phyloP scores from a whole-genome alignment of 92 coral and sea anemone genomes.

The Umimayanthus kanabou region DNA sequence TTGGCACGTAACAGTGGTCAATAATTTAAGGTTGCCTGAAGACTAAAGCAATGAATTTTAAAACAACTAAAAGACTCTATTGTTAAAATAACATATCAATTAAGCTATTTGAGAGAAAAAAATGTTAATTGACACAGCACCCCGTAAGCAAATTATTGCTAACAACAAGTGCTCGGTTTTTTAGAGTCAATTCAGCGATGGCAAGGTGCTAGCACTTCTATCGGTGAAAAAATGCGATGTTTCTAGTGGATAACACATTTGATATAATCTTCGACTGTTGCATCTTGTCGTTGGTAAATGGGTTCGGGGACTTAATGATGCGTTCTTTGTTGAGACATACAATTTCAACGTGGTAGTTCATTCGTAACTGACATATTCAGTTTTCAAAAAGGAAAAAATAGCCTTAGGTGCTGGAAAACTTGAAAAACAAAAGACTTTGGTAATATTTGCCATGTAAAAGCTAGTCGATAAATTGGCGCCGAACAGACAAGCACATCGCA shows the following conservation, averaged over 20 bases:
- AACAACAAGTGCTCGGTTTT: not conserved
- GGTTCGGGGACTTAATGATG: not conserved
- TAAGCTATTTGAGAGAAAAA: not conserved
- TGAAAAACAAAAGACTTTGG: not conserved
- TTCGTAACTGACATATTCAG: not conserved
- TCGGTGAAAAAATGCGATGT: not conserved
- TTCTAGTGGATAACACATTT: not conserved
- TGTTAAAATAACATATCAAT: not conserved
- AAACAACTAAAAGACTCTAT: not conserved
- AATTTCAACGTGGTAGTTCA: slow-evolving; percentile 1
- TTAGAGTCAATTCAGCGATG: not conserved
- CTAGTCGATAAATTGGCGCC: not conserved
- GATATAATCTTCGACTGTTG: not conserved
- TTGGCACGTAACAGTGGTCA: not conserved
- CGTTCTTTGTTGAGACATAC: slow-evolving; percentile 6
- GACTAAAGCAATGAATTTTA: not conserved
- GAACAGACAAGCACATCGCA: not conserved
- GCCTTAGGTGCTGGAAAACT: not conserved
- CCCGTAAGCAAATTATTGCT: slow-evolving; percentile 2
- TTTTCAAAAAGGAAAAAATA: not conserved
- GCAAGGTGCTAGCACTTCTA: not conserved
- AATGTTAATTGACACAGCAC: not conserved
- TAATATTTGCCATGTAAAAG: not conserved
- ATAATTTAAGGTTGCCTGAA: not conserved
- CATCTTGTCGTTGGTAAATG: not conserved